Percentiles rank a stretch among this genome's conserved stretches.
Conservation (phyloP, 2,888 invertebrate species). For the Trachelus troglodyta region DNA sequence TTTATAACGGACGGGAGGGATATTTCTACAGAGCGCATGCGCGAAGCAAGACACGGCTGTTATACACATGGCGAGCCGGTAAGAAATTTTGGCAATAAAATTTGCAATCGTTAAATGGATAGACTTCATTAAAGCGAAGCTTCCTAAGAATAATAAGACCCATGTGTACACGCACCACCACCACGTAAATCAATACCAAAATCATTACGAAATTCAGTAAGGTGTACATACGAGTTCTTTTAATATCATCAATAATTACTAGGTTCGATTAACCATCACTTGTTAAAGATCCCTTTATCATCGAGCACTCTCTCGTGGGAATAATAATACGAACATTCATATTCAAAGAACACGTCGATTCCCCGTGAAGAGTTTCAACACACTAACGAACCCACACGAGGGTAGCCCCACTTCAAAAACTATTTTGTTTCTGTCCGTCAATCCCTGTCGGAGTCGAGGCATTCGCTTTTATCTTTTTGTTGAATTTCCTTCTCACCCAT, state of each 20-base stretch:
- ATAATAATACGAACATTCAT: not conserved
- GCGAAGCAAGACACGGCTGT: not conserved
- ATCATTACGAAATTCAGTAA: not conserved
- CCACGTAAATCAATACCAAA: not conserved
- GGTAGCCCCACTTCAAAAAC: not conserved
- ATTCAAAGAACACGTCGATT: not conserved
- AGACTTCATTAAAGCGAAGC: not conserved
- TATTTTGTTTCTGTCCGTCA: slow-evolving; percentile 8
- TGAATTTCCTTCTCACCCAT: not conserved
- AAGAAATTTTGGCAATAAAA: not conserved
- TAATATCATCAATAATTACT: not conserved
- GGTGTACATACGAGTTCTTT: not conserved
- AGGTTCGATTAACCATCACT: not conserved
- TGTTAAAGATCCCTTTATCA: not conserved
- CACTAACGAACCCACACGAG: not conserved
- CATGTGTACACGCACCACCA: not conserved
- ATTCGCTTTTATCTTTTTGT: not conserved
- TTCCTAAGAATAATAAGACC: not conserved
- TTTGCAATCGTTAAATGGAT: not conserved
- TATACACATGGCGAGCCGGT: not conserved
- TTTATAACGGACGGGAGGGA: not conserved
- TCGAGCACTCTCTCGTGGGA: not conserved
- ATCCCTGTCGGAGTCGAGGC: not conserved
- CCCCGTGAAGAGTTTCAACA: not conserved
- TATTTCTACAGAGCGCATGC: not conserved